Evolutionary conservation across 1,140 invertebrate species (phyloP), one percentile per base, ranked within the genome.

Genomic region (Drosophila melanica): DNA sequence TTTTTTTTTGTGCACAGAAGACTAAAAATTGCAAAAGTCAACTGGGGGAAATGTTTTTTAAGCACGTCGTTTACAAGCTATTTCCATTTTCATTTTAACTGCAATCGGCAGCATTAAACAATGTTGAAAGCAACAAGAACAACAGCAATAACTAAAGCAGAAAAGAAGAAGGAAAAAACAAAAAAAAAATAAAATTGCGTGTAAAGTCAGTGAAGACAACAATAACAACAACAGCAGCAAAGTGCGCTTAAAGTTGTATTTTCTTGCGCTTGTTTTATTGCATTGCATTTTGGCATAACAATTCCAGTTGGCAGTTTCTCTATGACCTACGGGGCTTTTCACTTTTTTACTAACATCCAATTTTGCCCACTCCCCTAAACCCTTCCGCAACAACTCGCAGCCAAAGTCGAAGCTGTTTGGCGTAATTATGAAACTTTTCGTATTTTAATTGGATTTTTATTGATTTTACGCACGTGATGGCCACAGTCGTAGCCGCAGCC

Each of bases 371-470:
- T 8, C 14, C 48, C 41, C 33, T 2, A 9, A 23, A n/a, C 42
- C 42, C 50, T 33, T 7, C 33, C 0, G 6, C 20, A 30, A 30
- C 23, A 51, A 54, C 12, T 60, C 33, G 16, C 16, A 39, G 10
- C 35, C 23, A 16, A 58, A 70, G 18, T 47, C 68, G 48, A 60
- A 37, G 50, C 63, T 66, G 55, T 66, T 76, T 48, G 60, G 45
- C 37, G 62, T 77, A 87, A 87, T 87, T 87, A 87, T 87, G 79
- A 84, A 86, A 87, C 75, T 86, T 87, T 89, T 66, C n/a, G 77
- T 68, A 84, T 89, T 87, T 87, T 87, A 87, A 87, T 87, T 87
- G 79, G 82, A 89, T 79, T 87, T 87, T 87, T 87, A 87, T 87
- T 87, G 84, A 87, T 89, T 86, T 79, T 87, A 87, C 82, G 82